These are phyloP conservation scores for Hydrolagus colliei DNA, from an alignment of 2,797 vertebrate species.

Conservation along the genomic window DNA sequence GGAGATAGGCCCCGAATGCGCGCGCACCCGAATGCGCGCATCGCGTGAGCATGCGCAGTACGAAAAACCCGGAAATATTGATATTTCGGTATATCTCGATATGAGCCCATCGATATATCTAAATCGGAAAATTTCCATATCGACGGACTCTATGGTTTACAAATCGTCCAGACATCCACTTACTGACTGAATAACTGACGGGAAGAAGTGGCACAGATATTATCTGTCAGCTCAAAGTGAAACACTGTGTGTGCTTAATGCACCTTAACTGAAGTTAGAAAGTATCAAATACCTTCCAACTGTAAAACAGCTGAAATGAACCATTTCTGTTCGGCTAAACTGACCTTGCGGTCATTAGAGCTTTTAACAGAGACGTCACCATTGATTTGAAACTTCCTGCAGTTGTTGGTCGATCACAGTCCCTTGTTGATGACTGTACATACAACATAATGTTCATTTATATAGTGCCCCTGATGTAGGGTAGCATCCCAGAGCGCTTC, in stretches of 20 bases:
- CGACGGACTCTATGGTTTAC: background rate
- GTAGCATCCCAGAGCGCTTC: too few relatives aligned
- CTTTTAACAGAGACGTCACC: too few relatives aligned
- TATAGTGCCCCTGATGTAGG: too few relatives aligned
- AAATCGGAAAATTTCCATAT: too few relatives aligned
- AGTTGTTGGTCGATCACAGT: background rate
- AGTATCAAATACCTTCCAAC: conserved; percentile 1
- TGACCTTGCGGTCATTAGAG: background rate
- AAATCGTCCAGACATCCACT: background rate
- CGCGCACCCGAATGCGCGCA: too few relatives aligned
- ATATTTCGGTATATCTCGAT: too few relatives aligned
- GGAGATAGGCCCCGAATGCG: too few relatives aligned
- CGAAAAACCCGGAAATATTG: too few relatives aligned
- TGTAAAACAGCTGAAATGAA: background rate
- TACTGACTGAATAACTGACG: background rate
- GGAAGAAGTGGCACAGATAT: background rate
- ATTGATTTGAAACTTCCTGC: conserved; percentile 4
- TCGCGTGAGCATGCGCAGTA: too few relatives aligned
- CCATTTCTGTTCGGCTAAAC: background rate
- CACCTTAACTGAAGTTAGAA: background rate
- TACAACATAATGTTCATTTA: too few relatives aligned
- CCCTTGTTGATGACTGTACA: background rate
- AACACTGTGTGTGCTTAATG: background rate
- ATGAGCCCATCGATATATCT: too few relatives aligned
- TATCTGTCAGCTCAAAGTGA: background rate